A percentile compares a stretch with the other conserved stretches of the same genome.
Evolutionary conservation across 2,797 vertebrate genomes (phyloP).

Genomic region (Tragelaphus oryx): DNA sequence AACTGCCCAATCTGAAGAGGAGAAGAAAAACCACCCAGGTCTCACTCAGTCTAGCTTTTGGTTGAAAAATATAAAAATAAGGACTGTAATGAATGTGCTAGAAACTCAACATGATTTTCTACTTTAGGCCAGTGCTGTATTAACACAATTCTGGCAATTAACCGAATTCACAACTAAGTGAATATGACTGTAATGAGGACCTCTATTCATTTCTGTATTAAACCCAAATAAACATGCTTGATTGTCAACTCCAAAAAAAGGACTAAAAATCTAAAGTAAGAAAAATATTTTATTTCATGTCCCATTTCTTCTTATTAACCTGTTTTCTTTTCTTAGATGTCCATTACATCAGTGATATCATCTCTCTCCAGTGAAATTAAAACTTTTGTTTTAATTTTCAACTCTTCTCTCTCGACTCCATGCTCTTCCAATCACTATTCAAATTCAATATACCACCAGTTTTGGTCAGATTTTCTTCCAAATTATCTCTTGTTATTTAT

Average conservation of each 20-base stretch:
- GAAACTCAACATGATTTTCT: background rate
- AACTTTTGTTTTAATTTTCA: background rate
- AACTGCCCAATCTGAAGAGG: background rate
- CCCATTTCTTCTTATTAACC: background rate
- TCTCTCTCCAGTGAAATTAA: background rate
- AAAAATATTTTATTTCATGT: background rate
- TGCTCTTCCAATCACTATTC: background rate
- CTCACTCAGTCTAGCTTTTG: background rate
- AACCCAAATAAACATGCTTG: conserved; percentile 14
- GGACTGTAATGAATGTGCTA: background rate
- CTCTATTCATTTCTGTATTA: background rate
- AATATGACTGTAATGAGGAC: background rate
- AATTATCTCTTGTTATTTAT: background rate
- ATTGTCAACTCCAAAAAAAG: background rate
- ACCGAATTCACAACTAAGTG: background rate
- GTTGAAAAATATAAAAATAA: background rate
- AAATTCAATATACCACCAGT: background rate
- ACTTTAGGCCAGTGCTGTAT: background rate
- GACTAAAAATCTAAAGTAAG: background rate
- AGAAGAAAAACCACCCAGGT: background rate
- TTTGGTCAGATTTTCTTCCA: background rate
- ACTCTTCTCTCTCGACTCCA: background rate
- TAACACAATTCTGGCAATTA: background rate
- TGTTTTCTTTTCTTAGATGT: background rate
- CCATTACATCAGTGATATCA: background rate